A percentile compares a stretch with the other conserved stretches of the same genome.
Conservation (phyloP, 1,140 invertebrate genomes). For the Aplysia californica region DNA sequence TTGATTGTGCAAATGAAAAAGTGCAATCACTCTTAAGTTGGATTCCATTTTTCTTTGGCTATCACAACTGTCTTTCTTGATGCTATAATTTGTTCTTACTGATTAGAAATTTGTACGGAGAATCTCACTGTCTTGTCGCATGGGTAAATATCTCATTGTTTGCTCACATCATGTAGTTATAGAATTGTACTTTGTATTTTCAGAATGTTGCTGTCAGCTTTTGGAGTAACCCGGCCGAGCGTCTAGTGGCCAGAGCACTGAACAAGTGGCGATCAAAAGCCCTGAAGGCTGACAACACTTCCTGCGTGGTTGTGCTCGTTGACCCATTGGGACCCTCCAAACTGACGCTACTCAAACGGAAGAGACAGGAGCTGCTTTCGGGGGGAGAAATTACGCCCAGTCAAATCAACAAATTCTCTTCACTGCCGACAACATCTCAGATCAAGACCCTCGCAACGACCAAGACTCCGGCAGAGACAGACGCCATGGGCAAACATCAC, state of each 20-base stretch:
- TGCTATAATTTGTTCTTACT: no score
- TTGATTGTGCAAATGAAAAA: no score
- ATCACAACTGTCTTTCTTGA: no score
- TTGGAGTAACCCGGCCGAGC: constrained; percentile 85
- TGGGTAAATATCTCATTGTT: no score
- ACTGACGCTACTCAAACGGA: constrained; percentile 51
- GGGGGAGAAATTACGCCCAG: background rate
- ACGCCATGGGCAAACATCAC: background rate
- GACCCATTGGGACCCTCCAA: constrained; percentile 81
- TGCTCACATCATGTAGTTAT: no score
- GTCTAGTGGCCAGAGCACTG: constrained; percentile 87
- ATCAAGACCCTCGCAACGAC: background rate
- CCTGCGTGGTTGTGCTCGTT: constrained; percentile 91
- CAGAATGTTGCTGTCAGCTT: constrained; percentile 57
- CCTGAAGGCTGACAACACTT: constrained; percentile 94
- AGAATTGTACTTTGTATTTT: no score
- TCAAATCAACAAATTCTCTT: background rate
- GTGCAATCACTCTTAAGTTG: no score
- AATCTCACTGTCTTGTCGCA: no score
- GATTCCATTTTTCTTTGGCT: no score
- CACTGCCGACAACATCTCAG: background rate
- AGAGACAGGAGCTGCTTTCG: constrained; percentile 45
- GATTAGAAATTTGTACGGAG: no score
- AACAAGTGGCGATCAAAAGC: constrained; percentile 77
- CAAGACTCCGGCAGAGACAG: constrained; percentile 5